Conservation (phyloP, 2,888 invertebrate genomes). For the Machimus atricapillus region DNA sequence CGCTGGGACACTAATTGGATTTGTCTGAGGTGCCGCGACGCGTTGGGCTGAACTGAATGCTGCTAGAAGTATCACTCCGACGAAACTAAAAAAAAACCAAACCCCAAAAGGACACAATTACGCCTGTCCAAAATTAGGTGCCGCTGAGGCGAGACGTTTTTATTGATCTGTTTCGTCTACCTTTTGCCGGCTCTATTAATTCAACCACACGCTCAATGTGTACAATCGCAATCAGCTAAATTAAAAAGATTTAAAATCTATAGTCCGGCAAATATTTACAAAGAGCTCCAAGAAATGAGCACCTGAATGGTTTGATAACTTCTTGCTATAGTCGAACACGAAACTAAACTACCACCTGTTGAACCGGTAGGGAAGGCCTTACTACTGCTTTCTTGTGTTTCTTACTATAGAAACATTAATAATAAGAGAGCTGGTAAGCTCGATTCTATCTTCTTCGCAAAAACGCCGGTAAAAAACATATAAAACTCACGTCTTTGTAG, state of each 20-base stretch:
- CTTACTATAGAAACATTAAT: background rate
- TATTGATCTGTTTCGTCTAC: conserved; percentile 2
- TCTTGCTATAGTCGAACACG: background rate
- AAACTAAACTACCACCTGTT: conserved; percentile 7
- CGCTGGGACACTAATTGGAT: conserved; percentile 53
- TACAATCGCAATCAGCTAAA: background rate
- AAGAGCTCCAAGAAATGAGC: background rate
- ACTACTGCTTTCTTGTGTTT: background rate
- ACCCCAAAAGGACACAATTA: background rate
- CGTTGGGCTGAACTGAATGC: conserved; percentile 52
- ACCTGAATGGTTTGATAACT: background rate
- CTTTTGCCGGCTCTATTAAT: background rate
- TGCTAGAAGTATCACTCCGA: background rate
- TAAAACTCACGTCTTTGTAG: background rate
- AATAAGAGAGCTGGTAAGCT: background rate
- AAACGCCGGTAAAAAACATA: background rate
- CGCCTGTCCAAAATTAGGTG: background rate
- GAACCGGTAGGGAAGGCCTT: background rate
- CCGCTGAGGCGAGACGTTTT: background rate
- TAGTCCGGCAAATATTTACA: background rate
- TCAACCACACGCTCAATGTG: background rate
- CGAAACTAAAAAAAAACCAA: background rate
- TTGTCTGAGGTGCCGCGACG: conserved; percentile 46
- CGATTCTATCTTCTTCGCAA: background rate
- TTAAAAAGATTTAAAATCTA: background rate